Percentiles rank a stretch among this genome's conserved stretches.
Conservation (phyloP, 1,140 invertebrate species). For the Drosophila sechellia region DNA sequence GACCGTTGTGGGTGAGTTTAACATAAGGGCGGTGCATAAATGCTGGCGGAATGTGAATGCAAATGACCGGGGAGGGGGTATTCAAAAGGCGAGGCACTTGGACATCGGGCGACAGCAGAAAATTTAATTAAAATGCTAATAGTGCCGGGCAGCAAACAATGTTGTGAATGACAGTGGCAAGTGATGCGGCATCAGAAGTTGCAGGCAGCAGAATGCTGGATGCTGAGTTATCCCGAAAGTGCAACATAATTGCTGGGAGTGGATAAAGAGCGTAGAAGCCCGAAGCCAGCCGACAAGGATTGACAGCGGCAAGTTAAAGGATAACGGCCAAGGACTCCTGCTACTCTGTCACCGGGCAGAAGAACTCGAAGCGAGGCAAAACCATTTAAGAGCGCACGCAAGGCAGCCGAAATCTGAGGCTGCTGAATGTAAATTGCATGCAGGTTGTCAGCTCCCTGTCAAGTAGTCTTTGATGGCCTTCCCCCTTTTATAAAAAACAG, state of each 20-base stretch:
- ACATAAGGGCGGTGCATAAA: conserved; percentile 21
- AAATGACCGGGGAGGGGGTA: neutral
- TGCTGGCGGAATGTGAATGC: neutral
- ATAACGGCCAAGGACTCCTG: conserved; percentile 18
- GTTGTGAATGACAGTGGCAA: conserved; percentile 65
- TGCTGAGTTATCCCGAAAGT: conserved; percentile 29
- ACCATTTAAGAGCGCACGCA: conserved; percentile 30
- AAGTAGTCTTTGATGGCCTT: conserved; percentile 30
- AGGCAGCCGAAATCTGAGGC: conserved; percentile 32
- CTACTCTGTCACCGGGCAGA: conserved; percentile 13
- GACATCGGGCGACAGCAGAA: conserved; percentile 55
- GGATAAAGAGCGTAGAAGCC: conserved; percentile 26
- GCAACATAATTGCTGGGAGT: conserved; percentile 67
- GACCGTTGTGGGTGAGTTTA: conserved; percentile 89
- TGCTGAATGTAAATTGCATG: conserved; percentile 50
- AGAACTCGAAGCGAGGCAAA: conserved; percentile 9
- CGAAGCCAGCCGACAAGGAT: conserved; percentile 1
- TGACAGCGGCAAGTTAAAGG: conserved; percentile 45
- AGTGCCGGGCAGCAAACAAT: conserved; percentile 64
- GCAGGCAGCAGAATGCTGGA: conserved; percentile 19
- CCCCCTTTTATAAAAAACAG: neutral
- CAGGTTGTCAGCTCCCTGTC: conserved; percentile 50
- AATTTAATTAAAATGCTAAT: conserved; percentile 84
- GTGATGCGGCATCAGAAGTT: conserved; percentile 34
- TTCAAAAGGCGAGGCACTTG: conserved; percentile 3